Base-by-base conservation (phyloP, 30 jellyfish, hydroid and myxozoan genomes). In the Turritopsis dohrnii region DNA sequence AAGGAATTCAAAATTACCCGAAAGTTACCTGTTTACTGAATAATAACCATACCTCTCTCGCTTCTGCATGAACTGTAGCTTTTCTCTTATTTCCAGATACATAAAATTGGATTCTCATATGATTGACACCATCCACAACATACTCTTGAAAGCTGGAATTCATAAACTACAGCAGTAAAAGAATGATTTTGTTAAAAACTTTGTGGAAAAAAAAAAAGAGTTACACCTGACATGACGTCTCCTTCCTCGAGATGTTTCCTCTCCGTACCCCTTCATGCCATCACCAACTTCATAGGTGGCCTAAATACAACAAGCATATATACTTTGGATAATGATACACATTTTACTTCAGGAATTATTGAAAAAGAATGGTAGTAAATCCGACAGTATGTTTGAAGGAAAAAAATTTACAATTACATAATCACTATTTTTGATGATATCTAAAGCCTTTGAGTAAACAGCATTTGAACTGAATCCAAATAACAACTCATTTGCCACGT, bases 381-480 rank as follows among this genome's bases (percentile, higher is more conserved):
- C n/a, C n/a, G n/a, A n/a, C n/a, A n/a, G n/a, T n/a, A n/a, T n/a
- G n/a, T n/a, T n/a, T n/a, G n/a, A n/a, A n/a, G n/a, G n/a, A n/a
- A n/a, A n/a, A n/a, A n/a, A n/a, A n/a, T n/a, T n/a, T n/a, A n/a
- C n/a, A n/a, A n/a, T n/a, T 41, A 41, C 60, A 41, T 41, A 41
- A 41, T 41, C 60, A 41, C 60, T 41, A 3, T 41, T 41, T 41
- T 93, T 88, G 53, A 89, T 92, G 4, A 82, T 66, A 22, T 89
- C 79, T 52, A 89, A 60, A 27, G 99, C 99, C 83, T 94, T 94
- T 16, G 99, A 74, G 87, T 94, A 94, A 21, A 94, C 99, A 71
- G 99, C 94, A 76, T 89, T 94, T 52, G 99, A 87, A 69, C 99
- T 94, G 92, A 94, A 94, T 89, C 99, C 85, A 83, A 94, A 94